phyloP scores from a whole-genome alignment of 2,888 invertebrate species.

The Acheta domesticus region DNA sequence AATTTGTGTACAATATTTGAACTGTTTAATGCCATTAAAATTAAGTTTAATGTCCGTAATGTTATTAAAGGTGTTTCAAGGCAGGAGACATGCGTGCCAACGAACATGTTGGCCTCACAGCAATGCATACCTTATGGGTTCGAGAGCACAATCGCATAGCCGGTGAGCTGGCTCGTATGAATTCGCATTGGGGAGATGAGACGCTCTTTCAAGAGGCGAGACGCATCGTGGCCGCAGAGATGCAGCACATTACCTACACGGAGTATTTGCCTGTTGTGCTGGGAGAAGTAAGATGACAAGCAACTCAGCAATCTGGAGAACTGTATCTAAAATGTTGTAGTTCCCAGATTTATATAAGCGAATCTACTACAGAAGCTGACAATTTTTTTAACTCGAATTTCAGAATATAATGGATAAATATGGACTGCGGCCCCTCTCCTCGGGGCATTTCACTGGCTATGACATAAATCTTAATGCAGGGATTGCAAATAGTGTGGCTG shows the following conservation, averaged over 20 bases:
- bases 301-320: not conserved
- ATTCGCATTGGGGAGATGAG: constrained; percentile 54
- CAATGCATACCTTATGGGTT: constrained; percentile 51
- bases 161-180: constrained; percentile 45
- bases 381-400: not conserved
- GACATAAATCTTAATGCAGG: constrained; percentile 54
- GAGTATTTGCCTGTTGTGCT: constrained; percentile 55
- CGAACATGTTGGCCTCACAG: constrained; percentile 51
- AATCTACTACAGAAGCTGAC: constrained; percentile 12
- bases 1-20: no score
- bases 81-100: constrained; percentile 53
- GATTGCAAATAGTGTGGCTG: constrained; percentile 53
- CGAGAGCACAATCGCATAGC: constrained; percentile 54
- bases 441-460: constrained; percentile 53
- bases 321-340: not conserved
- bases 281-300: constrained; percentile 46
- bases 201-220: constrained; percentile 54
- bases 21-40: no score
- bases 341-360: not conserved
- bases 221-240: constrained; percentile 51
- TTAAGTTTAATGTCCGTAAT: no score
- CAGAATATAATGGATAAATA: constrained; percentile 46
- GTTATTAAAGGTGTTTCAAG: constrained; percentile 49
- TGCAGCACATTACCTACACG: constrained; percentile 55
- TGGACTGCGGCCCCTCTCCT: constrained; percentile 45